Evolutionary conservation across 2,113 vertebrate species (phyloP), one percentile per base, ranked within the genome.

Genomic region (Lepidiolamprologus cunningtoni): DNA sequence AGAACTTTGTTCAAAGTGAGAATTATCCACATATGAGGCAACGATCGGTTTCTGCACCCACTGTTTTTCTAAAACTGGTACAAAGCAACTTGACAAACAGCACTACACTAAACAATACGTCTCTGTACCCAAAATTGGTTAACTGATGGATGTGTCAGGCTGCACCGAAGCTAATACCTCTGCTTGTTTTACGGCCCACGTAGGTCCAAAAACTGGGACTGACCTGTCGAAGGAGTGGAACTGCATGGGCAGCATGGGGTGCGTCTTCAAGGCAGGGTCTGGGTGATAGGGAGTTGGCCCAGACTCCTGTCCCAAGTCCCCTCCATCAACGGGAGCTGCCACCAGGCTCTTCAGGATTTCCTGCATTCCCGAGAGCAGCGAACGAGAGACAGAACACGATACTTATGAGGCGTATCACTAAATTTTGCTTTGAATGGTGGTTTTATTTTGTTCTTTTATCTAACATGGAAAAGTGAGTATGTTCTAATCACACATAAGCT

Each of bases 191-290:
- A 23, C 21, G 7, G 23, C 31, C 81, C 4, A 21, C 81, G 26
- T 14, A 82, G 83, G 50, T 79, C 26, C 58, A 81, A 21, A 19
- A 37, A 21, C 9, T 19, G 58, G 5, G 11, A 54, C 85, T 17
- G 11, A 99, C 99, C 99, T 99, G 97, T 99, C 99, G 83, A 99
- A 99, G 31, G 99, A 99, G 95, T 99, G 99, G 95, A 99, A 99
- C 97, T 99, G 99, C 99, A 99, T 98, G 83, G 98, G 99, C 89
- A 99, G 97, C 96, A 99, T 98, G 45, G 98, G 96, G 26, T 99
- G 98, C 0, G 98, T 98, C 95, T 99, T 99, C 93, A 99, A 85
- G 7, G 98, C 97, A 9, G 98, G 97, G 87, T 99, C 99, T 7
- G 98, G 98, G 93, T 99, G 98, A 87, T 99, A 99, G 4, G 98